A percentile compares a stretch with the other conserved stretches of the same genome.
Conservation (phyloP, 2,888 invertebrate species). For the Drosophila sordidula region DNA sequence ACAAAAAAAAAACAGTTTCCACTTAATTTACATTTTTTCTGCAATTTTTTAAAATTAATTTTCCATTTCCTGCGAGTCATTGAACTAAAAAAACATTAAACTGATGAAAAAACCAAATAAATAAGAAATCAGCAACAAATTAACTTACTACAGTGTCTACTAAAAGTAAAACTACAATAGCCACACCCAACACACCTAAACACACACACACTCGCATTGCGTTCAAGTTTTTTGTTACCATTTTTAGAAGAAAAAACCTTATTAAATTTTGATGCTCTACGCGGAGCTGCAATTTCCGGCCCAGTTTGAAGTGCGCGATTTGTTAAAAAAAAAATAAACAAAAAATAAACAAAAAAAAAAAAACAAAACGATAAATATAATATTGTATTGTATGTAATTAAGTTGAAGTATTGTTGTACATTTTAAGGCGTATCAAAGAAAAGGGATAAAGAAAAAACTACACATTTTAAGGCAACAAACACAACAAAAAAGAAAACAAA, state of each 20-base stretch:
- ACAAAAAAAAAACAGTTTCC: not conserved
- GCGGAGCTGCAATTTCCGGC: constrained; percentile 60
- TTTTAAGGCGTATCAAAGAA: constrained; percentile 66
- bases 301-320: constrained; percentile 67
- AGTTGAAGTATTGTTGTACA: constrained; percentile 79
- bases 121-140: constrained; percentile 57
- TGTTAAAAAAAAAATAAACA: constrained; percentile 55
- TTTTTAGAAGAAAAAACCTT: constrained; percentile 28
- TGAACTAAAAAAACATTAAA: constrained; percentile 42
- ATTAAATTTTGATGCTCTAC: constrained; percentile 55
- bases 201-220: constrained; percentile 54
- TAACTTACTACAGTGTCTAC: constrained; percentile 77
- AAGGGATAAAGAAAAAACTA: constrained; percentile 24
- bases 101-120: constrained; percentile 27
- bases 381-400: constrained; percentile 62
- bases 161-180: constrained; percentile 77
- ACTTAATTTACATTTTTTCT: not conserved
- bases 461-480: constrained; percentile 45
- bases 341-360: constrained; percentile 38
- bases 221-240: constrained; percentile 55
- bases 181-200: constrained; percentile 45
- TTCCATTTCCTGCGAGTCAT: constrained; percentile 3
- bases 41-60: too few species aligned
- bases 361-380: constrained; percentile 41
- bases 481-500: constrained; percentile 22